Evolutionary conservation across 2,888 invertebrate species (phyloP).

Genomic region (Papilio elwesi): DNA sequence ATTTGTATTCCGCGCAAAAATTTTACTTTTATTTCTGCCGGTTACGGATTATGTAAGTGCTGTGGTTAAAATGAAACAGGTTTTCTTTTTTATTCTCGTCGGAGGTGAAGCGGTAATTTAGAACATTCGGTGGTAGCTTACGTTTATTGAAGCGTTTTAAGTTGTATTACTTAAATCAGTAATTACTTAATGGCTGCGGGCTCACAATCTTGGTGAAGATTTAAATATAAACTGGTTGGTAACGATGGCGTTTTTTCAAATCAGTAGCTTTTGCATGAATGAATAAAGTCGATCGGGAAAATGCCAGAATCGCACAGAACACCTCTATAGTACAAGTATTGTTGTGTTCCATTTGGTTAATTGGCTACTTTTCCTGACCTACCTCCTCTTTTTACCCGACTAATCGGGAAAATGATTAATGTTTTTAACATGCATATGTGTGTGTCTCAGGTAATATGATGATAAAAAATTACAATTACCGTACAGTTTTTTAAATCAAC

Average conservation of each 20-base stretch:
- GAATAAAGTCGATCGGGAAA: too few relatives aligned
- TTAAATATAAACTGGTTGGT: background rate
- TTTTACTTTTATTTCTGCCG: conserved; percentile 14
- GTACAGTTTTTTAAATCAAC: too few relatives aligned
- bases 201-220: background rate
- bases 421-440: too few relatives aligned
- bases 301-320: too few relatives aligned
- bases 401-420: too few relatives aligned
- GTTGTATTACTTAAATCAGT: background rate
- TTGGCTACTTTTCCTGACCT: too few relatives aligned
- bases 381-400: too few relatives aligned
- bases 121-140: background rate
- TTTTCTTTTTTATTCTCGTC: conserved; percentile 21
- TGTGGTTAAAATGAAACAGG: conserved; percentile 5
- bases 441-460: too few relatives aligned
- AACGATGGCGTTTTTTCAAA: background rate
- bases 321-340: too few relatives aligned
- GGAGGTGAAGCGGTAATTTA: background rate
- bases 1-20: conserved; percentile 22
- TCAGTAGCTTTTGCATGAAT: background rate
- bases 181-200: conserved; percentile 9
- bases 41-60: conserved; percentile 21
- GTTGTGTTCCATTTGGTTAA: too few relatives aligned
- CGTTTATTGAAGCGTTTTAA: background rate
- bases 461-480: too few relatives aligned